A percentile compares a stretch with the other conserved stretches of the same genome.
Conservation (phyloP, 2,888 invertebrate species). For the Drosophila rubida region DNA sequence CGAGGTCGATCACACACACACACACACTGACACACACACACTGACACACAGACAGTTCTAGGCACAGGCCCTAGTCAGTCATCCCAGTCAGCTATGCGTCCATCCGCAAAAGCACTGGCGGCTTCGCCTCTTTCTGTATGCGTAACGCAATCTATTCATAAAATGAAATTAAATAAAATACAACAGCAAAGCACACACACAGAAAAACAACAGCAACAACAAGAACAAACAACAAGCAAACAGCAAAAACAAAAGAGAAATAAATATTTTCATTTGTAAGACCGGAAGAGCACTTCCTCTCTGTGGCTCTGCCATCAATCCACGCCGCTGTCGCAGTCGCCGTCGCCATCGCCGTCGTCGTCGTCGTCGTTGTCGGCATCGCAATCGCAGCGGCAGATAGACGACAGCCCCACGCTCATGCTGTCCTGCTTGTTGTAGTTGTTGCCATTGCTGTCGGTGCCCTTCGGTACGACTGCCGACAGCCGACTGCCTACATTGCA, state of each 20-base stretch:
- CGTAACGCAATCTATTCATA: constrained; percentile 82
- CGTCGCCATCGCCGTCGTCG: not conserved
- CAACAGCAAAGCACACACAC: constrained; percentile 25
- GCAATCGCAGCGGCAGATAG: constrained; percentile 1
- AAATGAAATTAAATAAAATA: constrained; percentile 81
- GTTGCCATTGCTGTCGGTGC: constrained; percentile 24
- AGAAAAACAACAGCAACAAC: not conserved
- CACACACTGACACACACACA: constrained; percentile 4
- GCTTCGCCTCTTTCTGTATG: constrained; percentile 74
- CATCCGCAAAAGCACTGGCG: constrained; percentile 41
- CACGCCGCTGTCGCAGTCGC: constrained; percentile 19
- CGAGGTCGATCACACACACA: constrained; percentile 40
- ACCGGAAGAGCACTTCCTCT: constrained; percentile 81
- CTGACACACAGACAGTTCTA: constrained; percentile 5
- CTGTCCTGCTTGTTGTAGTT: constrained; percentile 40
- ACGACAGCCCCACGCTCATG: constrained; percentile 43
- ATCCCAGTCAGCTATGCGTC: constrained; percentile 7
- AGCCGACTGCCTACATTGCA: not conserved
- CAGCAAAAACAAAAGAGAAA: constrained; percentile 53
- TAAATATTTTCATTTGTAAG: constrained; percentile 82
- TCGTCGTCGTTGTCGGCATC: not conserved
- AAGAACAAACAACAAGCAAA: constrained; percentile 7
- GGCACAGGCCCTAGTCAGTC: constrained; percentile 23
- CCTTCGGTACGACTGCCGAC: not conserved
- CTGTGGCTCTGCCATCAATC: constrained; percentile 74